Evolutionary conservation across 1,140 invertebrate species (phyloP).

Genomic region (Drosophila ercepeae): DNA sequence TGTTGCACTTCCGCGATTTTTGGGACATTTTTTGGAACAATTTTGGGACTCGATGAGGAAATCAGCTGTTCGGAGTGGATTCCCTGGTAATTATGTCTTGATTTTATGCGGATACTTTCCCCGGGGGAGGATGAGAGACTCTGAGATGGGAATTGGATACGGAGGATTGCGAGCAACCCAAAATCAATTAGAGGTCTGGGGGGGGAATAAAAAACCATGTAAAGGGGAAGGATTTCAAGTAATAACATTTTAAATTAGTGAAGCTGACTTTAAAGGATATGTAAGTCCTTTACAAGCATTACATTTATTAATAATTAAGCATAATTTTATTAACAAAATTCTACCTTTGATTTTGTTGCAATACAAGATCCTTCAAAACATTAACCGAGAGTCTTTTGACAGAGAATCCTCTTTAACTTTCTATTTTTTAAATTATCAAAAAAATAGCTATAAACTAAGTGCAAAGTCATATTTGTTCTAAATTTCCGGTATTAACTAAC

Average conservation of each 20-base stretch:
- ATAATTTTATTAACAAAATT: no score
- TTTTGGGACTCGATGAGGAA: not conserved
- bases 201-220: not conserved
- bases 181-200: constrained; percentile 28
- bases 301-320: no score
- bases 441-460: no score
- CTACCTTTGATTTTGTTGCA: no score
- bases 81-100: constrained; percentile 33
- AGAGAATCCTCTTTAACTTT: no score
- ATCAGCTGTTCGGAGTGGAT: constrained; percentile 64
- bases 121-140: not conserved
- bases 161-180: constrained; percentile 18
- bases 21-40: constrained; percentile 38
- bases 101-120: not conserved
- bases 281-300: no score
- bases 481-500: not conserved
- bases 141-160: constrained; percentile 25
- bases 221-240: not conserved
- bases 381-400: no score
- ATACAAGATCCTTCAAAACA: no score
- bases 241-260: not conserved
- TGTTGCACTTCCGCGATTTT: constrained; percentile 59
- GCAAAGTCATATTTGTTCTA: not conserved
- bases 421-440: no score
- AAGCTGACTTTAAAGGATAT: no score